phyloP scores from a whole-genome alignment of 2,888 invertebrate genomes.

The Dicranocentrus wangi region DNA sequence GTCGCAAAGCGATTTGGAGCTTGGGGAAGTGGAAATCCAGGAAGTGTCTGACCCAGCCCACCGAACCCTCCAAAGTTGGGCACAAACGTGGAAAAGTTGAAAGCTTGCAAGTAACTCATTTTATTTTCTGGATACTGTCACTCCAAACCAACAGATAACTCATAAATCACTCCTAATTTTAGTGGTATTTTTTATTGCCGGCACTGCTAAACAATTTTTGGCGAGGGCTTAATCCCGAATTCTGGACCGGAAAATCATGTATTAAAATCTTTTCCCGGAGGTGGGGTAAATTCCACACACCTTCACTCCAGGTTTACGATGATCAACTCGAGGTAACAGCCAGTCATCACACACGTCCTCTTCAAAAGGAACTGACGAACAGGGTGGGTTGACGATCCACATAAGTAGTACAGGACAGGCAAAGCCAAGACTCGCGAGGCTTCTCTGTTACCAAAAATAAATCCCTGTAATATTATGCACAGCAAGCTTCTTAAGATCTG shows the following conservation, averaged over 20 bases:
- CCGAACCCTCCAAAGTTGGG: constrained; percentile 58
- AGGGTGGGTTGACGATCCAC: constrained; percentile 53
- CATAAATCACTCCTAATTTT: too few relatives aligned
- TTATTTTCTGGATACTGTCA: constrained; percentile 44
- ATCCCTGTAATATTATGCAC: too few relatives aligned
- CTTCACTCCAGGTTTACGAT: too few relatives aligned
- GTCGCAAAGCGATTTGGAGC: constrained; percentile 30
- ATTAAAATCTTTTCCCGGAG: too few relatives aligned
- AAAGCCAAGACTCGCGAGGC: neutral
- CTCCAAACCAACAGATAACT: constrained; percentile 23
- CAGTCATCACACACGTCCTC: constrained; percentile 50
- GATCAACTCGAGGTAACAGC: too few relatives aligned
- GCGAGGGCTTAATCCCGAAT: too few relatives aligned
- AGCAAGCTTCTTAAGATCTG: too few relatives aligned
- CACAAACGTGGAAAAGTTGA: constrained; percentile 69
- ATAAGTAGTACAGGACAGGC: constrained; percentile 35
- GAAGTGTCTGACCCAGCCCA: constrained; percentile 15
- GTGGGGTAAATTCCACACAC: too few relatives aligned
- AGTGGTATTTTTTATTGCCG: too few relatives aligned
- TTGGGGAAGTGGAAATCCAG: neutral
- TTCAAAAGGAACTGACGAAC: constrained; percentile 54
- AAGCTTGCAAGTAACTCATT: constrained; percentile 72
- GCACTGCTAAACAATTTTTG: too few relatives aligned
- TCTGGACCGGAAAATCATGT: too few relatives aligned
- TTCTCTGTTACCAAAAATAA: neutral